These are phyloP conservation scores for Shargacucullia verbasci DNA, from an alignment of 2,888 invertebrate genomes.

Conservation along the genomic window DNA sequence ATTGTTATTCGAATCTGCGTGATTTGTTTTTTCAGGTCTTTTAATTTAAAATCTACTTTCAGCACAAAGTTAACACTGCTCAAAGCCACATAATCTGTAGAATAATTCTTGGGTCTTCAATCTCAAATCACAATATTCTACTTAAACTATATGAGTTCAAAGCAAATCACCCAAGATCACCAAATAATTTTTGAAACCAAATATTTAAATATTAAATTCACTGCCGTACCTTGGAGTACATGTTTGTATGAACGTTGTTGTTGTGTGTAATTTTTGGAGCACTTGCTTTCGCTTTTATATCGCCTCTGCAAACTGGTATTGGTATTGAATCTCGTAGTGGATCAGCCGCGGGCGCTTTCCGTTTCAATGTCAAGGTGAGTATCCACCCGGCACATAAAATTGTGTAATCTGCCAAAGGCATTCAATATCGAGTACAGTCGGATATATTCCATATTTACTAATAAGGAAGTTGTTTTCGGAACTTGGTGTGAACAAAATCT, in stretches of 20 bases:
- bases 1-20: neutral
- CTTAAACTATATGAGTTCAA: neutral
- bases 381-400: conserved; percentile 58
- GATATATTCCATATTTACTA: conserved; percentile 28
- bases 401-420: conserved; percentile 62
- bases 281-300: conserved; percentile 84
- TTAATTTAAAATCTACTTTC: no score
- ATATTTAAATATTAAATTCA: conserved; percentile 44
- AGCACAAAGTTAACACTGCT: neutral
- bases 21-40: no score
- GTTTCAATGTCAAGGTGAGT: conserved; percentile 83
- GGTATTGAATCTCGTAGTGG: conserved; percentile 63
- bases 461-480: conserved; percentile 65
- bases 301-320: conserved; percentile 76
- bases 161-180: neutral
- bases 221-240: conserved; percentile 82
- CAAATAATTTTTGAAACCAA: neutral
- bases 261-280: conserved; percentile 79
- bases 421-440: conserved; percentile 23
- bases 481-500: conserved; percentile 37
- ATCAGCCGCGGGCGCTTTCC: conserved; percentile 70
- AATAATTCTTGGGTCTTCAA: neutral
- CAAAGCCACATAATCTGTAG: conserved; percentile 1
- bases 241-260: conserved; percentile 79
- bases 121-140: conserved; percentile 3